phyloP scores from a whole-genome alignment of 1,140 invertebrate species.

The Drosophila equinoxialis region DNA sequence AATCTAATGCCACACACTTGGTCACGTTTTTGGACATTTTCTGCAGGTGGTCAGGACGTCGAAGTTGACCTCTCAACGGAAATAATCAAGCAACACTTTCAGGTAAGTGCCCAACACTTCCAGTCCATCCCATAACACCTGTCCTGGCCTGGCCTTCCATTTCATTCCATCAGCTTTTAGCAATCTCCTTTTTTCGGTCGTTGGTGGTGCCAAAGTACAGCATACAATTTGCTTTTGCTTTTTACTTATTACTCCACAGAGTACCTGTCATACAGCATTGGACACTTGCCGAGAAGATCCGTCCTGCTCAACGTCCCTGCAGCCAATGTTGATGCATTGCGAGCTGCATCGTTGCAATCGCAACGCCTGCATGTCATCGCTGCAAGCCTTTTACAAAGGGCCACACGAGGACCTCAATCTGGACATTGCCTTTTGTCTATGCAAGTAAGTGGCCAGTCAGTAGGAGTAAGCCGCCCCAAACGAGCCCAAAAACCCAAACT shows the following conservation, averaged over 20 bases:
- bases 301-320: conserved; percentile 89
- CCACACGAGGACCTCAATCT: conserved; percentile 90
- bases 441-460: conserved; percentile 89
- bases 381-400: conserved; percentile 92
- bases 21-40: conserved; percentile 64
- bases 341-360: conserved; percentile 90
- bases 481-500: conserved; percentile 13
- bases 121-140: not conserved
- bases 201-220: conserved; percentile 20
- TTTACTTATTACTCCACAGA: conserved; percentile 83
- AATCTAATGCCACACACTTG: conserved; percentile 58
- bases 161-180: not conserved
- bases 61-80: conserved; percentile 83
- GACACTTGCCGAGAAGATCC: conserved; percentile 90
- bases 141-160: too few relatives aligned
- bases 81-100: conserved; percentile 83
- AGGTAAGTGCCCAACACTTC: conserved; percentile 62
- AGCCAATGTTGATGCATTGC: conserved; percentile 92
- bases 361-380: conserved; percentile 93
- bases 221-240: conserved; percentile 58
- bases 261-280: conserved; percentile 90
- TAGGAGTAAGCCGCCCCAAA: conserved; percentile 4
- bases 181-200: not conserved
- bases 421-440: conserved; percentile 95
- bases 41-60: conserved; percentile 82